phyloP scores from a whole-genome alignment of 2,888 invertebrate species.

The Euphydryas editha region DNA sequence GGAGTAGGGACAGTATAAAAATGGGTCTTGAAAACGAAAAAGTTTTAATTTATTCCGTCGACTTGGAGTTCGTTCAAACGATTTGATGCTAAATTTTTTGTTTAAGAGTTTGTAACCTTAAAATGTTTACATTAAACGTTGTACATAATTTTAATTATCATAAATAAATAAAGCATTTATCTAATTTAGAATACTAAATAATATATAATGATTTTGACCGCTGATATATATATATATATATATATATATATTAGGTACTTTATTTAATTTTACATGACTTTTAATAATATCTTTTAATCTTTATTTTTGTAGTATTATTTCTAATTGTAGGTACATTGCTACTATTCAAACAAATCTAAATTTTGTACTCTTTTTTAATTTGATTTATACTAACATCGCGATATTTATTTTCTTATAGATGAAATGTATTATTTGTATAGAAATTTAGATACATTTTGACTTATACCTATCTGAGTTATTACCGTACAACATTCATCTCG shows the following conservation, averaged over 20 bases:
- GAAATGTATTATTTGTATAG: too few relatives aligned
- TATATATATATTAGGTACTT: too few relatives aligned
- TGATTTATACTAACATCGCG: neutral
- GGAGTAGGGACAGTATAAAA: conserved; percentile 52
- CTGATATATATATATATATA: too few relatives aligned
- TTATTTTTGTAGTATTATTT: neutral
- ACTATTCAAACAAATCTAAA: neutral
- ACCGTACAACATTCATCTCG: too few relatives aligned
- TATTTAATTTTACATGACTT: neutral
- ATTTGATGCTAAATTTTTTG: conserved; percentile 17
- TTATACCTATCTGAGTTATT: too few relatives aligned
- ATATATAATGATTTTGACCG: too few relatives aligned
- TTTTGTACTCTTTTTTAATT: neutral
- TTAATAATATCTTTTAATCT: conserved; percentile 5
- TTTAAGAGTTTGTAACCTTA: conserved; percentile 6
- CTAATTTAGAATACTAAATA: too few relatives aligned
- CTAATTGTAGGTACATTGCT: too few relatives aligned
- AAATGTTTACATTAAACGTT: neutral
- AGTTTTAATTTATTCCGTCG: conserved; percentile 43
- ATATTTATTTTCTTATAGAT: neutral
- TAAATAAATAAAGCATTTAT: neutral
- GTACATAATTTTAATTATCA: neutral
- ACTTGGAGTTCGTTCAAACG: conserved; percentile 27
- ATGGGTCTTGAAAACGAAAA: conserved; percentile 36
- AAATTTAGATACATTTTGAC: too few relatives aligned